Evolutionary conservation across 2,888 invertebrate species (phyloP).

Genomic region (Anodontia alba): DNA sequence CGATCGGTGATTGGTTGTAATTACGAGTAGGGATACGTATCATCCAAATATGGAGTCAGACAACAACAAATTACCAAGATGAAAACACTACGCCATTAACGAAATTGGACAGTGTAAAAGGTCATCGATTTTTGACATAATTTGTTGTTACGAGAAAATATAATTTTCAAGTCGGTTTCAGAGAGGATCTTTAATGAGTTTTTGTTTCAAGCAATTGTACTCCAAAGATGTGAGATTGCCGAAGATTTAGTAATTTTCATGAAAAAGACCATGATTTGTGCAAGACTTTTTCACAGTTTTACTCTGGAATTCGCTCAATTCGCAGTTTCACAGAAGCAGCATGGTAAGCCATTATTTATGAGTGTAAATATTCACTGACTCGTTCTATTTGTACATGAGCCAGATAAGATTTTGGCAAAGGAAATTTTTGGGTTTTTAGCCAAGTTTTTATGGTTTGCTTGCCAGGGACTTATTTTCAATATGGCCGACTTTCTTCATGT

Average conservation of each 20-base stretch:
- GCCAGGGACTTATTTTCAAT: slow-evolving; percentile 75
- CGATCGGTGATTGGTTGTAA: slow-evolving; percentile 47
- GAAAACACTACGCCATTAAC: slow-evolving; percentile 79
- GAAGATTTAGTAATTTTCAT: neutral
- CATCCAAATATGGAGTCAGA: slow-evolving; percentile 78
- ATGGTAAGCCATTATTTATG: slow-evolving; percentile 59
- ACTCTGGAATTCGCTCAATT: slow-evolving; percentile 51
- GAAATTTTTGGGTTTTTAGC: slow-evolving; percentile 65
- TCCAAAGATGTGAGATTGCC: neutral
- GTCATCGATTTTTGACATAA: slow-evolving; percentile 49
- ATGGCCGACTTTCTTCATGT: slow-evolving; percentile 77
- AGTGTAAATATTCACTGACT: slow-evolving; percentile 58
- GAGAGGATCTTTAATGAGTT: neutral
- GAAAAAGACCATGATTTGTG: slow-evolving; percentile 62
- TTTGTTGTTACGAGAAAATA: neutral
- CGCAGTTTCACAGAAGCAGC: slow-evolving; percentile 57
- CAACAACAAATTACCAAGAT: slow-evolving; percentile 76
- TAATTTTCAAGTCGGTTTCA: neutral
- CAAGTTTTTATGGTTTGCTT: slow-evolving; percentile 65
- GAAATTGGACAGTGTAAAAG: slow-evolving; percentile 68
- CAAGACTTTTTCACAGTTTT: slow-evolving; percentile 57
- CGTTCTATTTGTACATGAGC: slow-evolving; percentile 62
- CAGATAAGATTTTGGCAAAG: slow-evolving; percentile 67
- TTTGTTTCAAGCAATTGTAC: neutral
- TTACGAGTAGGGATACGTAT: slow-evolving; percentile 67